Conservation (phyloP, 2,113 vertebrate genomes). For the Clarias magur region DNA sequence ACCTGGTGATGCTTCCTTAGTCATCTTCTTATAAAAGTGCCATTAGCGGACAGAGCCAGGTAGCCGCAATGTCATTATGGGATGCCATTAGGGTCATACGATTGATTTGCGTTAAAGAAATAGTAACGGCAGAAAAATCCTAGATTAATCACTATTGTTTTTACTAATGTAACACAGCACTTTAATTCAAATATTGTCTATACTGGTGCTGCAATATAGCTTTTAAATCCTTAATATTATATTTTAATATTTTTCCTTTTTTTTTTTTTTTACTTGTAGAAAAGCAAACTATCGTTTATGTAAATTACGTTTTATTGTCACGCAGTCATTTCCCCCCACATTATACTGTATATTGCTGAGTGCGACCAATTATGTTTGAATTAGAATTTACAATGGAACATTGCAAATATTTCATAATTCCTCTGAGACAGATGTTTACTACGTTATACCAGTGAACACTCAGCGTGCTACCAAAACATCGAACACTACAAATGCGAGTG, state of each 20-base stretch:
- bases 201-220: background rate
- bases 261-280: background rate
- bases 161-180: too few relatives aligned
- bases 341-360: background rate
- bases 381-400: background rate
- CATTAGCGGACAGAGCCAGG: too few relatives aligned
- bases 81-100: too few relatives aligned
- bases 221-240: background rate
- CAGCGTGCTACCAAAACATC: background rate
- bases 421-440: background rate
- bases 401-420: background rate
- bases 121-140: too few relatives aligned
- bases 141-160: too few relatives aligned
- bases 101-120: too few relatives aligned
- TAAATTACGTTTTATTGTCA: background rate
- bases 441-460: background rate
- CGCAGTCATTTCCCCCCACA: background rate
- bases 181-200: background rate
- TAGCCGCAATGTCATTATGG: too few relatives aligned
- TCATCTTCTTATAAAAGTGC: too few relatives aligned
- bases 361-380: background rate
- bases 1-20: too few relatives aligned
- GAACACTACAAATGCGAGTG: conserved; percentile 13
- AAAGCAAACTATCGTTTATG: background rate
- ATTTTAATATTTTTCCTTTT: background rate